These are phyloP conservation scores for Napeogenes inachia DNA, from an alignment of 2,888 invertebrate species.

Conservation along the genomic window DNA sequence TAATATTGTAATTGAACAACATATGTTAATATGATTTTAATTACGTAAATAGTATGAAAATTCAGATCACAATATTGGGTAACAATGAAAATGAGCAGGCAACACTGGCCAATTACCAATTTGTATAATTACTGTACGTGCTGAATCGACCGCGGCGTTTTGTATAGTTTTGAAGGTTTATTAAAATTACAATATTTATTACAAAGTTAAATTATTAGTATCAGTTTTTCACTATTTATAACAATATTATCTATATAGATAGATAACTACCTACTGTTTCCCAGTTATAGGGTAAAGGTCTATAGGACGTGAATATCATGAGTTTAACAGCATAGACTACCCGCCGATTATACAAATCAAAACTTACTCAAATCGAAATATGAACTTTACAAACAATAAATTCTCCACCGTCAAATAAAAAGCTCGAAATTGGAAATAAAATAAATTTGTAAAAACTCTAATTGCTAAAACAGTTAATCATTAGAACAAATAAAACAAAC, in stretches of 20 bases:
- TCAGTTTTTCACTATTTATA: too few relatives aligned
- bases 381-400: too few relatives aligned
- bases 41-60: slow-evolving; percentile 26
- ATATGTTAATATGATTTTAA: slow-evolving; percentile 28
- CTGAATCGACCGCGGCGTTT: slow-evolving; percentile 37
- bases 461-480: slow-evolving; percentile 5
- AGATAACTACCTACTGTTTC: too few relatives aligned
- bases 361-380: too few relatives aligned
- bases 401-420: too few relatives aligned
- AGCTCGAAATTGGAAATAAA: not conserved
- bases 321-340: too few relatives aligned
- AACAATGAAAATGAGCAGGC: slow-evolving; percentile 39
- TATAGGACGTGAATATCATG: too few relatives aligned
- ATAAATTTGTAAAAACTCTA: slow-evolving; percentile 4
- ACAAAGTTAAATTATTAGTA: too few relatives aligned
- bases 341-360: too few relatives aligned
- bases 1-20: slow-evolving; percentile 23
- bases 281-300: too few relatives aligned
- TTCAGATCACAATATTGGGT: slow-evolving; percentile 30
- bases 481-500: slow-evolving; percentile 6
- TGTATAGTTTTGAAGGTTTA: not conserved
- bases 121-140: slow-evolving; percentile 44
- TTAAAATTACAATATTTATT: not conserved
- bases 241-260: too few relatives aligned
- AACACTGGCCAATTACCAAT: slow-evolving; percentile 41